Evolutionary conservation across 2,797 vertebrate species (phyloP).

Genomic region (Chiropotes sagulatus): DNA sequence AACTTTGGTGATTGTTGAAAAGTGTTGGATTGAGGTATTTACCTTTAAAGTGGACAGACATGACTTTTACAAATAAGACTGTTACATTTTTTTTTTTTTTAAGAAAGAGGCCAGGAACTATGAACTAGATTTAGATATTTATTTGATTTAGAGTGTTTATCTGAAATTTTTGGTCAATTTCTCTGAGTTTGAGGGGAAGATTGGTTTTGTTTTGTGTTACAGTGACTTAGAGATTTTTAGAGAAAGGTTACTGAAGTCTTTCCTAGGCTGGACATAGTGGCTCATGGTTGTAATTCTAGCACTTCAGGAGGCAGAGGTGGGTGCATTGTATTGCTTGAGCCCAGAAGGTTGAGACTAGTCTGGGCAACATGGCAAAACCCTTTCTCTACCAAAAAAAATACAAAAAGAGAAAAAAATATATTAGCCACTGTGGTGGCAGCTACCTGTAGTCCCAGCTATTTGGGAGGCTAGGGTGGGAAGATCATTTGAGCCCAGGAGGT

Average conservation of each 20-base stretch:
- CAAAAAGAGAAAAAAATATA: no score
- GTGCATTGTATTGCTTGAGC: not conserved
- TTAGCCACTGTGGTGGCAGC: not conserved
- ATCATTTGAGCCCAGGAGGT: not conserved
- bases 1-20: conserved; percentile 20
- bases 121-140: not conserved
- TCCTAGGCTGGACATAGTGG: not conserved
- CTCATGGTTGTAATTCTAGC: not conserved
- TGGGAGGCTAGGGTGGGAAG: not conserved
- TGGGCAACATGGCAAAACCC: not conserved
- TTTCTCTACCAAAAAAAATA: not conserved
- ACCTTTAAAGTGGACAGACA: not conserved
- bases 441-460: not conserved
- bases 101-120: not conserved
- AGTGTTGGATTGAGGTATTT: not conserved
- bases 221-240: conserved; percentile 4
- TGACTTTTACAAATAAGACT: not conserved
- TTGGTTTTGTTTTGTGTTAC: not conserved
- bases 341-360: not conserved
- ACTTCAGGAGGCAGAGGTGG: not conserved
- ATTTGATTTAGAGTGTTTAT: conserved; percentile 1
- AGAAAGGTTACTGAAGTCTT: conserved; percentile 1
- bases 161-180: conserved; percentile 26
- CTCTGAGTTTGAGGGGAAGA: not conserved
- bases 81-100: not conserved